phyloP scores from a whole-genome alignment of 2,797 vertebrate species.

The Schizopygopsis pylzovi region DNA sequence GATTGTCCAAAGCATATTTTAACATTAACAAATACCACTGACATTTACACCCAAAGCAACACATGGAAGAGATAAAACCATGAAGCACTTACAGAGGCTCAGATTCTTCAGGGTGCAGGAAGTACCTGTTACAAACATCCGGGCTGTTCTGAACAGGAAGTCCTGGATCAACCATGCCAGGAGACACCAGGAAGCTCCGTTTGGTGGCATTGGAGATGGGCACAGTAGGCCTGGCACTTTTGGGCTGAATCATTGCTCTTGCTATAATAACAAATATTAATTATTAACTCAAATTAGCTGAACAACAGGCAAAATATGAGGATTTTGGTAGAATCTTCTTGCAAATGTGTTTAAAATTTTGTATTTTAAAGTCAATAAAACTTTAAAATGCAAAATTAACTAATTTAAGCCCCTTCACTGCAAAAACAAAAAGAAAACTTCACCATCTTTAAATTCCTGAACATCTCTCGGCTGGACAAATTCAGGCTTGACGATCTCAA shows the following conservation, averaged over 20 bases:
- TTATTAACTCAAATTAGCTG: neutral
- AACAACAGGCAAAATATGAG: neutral
- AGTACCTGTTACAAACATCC: slow-evolving; percentile 87
- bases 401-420: neutral
- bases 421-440: slow-evolving; percentile 31
- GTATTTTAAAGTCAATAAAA: neutral
- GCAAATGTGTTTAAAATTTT: neutral
- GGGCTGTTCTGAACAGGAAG: slow-evolving; percentile 72
- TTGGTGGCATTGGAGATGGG: slow-evolving; percentile 98
- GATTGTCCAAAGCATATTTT: neutral
- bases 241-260: slow-evolving; percentile 86
- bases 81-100: slow-evolving; percentile 83
- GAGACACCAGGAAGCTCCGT: slow-evolving; percentile 89
- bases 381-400: neutral
- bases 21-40: neutral
- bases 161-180: slow-evolving; percentile 77
- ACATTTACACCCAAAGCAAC: neutral
- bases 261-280: slow-evolving; percentile 71
- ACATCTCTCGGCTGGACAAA: slow-evolving; percentile 94
- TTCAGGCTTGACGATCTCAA: slow-evolving; percentile 95
- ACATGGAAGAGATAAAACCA: slow-evolving; percentile 15
- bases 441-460: slow-evolving; percentile 94
- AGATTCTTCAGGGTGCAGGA: slow-evolving; percentile 87
- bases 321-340: neutral
- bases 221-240: slow-evolving; percentile 86